These are phyloP conservation scores for Rhynchophorus ferrugineus DNA, from an alignment of 1,140 invertebrate genomes.

Conservation along the genomic window DNA sequence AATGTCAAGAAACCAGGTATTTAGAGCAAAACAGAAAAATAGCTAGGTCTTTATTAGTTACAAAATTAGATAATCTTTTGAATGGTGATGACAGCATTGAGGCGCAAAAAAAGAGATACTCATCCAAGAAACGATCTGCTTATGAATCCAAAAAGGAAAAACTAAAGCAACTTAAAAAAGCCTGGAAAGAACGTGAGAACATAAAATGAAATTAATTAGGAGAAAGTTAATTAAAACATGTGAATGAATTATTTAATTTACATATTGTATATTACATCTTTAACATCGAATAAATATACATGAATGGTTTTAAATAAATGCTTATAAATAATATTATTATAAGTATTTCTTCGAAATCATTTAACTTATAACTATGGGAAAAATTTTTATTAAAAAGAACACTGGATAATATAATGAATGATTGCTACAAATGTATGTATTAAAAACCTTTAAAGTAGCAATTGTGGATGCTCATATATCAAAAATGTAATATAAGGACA, in stretches of 20 bases:
- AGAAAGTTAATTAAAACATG: slow-evolving; percentile 3
- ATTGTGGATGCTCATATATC: too few relatives aligned
- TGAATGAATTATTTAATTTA: background rate
- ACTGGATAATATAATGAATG: too few relatives aligned
- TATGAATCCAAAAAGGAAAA: slow-evolving; percentile 51
- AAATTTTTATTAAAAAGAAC: too few relatives aligned
- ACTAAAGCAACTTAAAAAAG: slow-evolving; percentile 45
- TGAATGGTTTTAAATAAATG: too few relatives aligned
- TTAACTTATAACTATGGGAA: too few relatives aligned
- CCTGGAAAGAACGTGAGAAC: slow-evolving; percentile 47
- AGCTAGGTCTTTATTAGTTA: slow-evolving; percentile 59
- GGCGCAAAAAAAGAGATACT: slow-evolving; percentile 50
- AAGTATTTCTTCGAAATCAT: too few relatives aligned
- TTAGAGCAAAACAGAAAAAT: slow-evolving; percentile 64
- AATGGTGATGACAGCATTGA: slow-evolving; percentile 69
- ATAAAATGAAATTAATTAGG: background rate
- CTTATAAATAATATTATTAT: too few relatives aligned
- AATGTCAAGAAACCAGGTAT: slow-evolving; percentile 73
- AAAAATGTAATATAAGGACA: too few relatives aligned
- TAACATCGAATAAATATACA: too few relatives aligned
- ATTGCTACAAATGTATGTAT: too few relatives aligned
- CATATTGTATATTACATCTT: too few relatives aligned
- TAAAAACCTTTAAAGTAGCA: too few relatives aligned
- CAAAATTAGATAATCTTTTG: slow-evolving; percentile 62
- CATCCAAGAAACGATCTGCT: slow-evolving; percentile 4